Evolutionary conservation across 2,888 invertebrate genomes (phyloP), one percentile per base, ranked within the genome.

Genomic region (Leptinotarsa tumamoca): DNA sequence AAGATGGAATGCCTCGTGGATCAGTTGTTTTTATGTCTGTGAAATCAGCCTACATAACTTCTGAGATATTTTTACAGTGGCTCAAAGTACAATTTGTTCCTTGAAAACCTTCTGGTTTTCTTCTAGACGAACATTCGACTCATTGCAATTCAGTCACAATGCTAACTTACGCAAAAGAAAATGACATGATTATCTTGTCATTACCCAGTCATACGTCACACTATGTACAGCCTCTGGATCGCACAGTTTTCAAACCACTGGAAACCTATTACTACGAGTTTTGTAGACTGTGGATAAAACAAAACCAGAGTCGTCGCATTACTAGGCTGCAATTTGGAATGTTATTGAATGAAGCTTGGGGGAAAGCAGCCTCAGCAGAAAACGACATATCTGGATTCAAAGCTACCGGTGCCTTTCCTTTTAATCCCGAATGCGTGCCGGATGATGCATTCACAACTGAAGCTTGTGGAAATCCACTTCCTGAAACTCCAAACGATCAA

Each of bases 121-220:
- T 71, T 3, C 66, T 66, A 14, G 56, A 70, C 49, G 74, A 49
- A 13, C 33, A 63, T 70, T 15, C 54, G 21, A 21, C 73, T 5
- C 73, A 73, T 43, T 68, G 56, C 14, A 73, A 58, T 18, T 73
- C 68, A 43, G 63, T 74, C 17, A n/a, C 52, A 66, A 66, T 73
- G 58, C 33, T 73, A 17, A 58, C 67, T 52, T 58, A 68, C 23
- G 58, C 61, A 3, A 18, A 49, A 15, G 27, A 68, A 23, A 73
- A 68, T 58, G 61, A 68, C 18, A 68, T 68, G 0, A 23, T 68
- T 3, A 27, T 68, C 23, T 17, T 71, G 61, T 17, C 17, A 5
- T 52, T 68, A 21, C 52, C 49, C 15, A 27, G 50, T 23, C 49
- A 71, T 43, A 71, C 61, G 15, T 54, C 17, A n/a, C 71, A 71